Conservation (phyloP, 2,797 vertebrate genomes). For the Eupleurogrammus muticus region DNA sequence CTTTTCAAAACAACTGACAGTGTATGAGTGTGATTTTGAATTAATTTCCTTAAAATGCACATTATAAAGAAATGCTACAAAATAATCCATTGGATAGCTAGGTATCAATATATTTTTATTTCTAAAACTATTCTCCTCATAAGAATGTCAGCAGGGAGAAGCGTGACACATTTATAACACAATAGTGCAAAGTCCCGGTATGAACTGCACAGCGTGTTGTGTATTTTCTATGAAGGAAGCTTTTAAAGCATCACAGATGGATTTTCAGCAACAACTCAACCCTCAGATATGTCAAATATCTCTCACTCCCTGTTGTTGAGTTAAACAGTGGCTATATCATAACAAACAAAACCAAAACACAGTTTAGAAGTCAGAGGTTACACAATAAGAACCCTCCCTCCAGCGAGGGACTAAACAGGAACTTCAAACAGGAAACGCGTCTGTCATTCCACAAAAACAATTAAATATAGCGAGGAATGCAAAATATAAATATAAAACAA, state of each 20-base stretch:
- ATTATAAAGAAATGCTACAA: neutral
- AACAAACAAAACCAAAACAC: constrained; percentile 8
- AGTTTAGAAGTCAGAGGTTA: constrained; percentile 21
- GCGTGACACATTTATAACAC: neutral
- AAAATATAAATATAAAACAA: too few species aligned
- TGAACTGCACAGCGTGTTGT: constrained; percentile 4
- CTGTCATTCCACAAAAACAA: constrained; percentile 33
- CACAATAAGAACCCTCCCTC: constrained; percentile 34
- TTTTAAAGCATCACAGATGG: constrained; percentile 43
- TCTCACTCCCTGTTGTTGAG: constrained; percentile 23
- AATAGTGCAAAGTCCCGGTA: constrained; percentile 7
- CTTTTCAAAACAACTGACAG: neutral
- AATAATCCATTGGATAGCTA: neutral
- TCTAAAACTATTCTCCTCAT: neutral
- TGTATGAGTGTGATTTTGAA: neutral
- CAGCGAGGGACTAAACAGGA: constrained; percentile 38
- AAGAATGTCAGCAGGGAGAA: constrained; percentile 1
- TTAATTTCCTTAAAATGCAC: neutral
- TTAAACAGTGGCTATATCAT: constrained; percentile 15
- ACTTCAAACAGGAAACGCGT: constrained; percentile 56
- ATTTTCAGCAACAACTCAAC: constrained; percentile 42
- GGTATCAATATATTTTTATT: neutral
- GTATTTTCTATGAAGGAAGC: neutral
- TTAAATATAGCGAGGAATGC: constrained; percentile 6
- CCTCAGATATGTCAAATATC: constrained; percentile 21